Base-by-base conservation (phyloP, 2,113 vertebrate genomes). In the Oncorhynchus mykiss region DNA sequence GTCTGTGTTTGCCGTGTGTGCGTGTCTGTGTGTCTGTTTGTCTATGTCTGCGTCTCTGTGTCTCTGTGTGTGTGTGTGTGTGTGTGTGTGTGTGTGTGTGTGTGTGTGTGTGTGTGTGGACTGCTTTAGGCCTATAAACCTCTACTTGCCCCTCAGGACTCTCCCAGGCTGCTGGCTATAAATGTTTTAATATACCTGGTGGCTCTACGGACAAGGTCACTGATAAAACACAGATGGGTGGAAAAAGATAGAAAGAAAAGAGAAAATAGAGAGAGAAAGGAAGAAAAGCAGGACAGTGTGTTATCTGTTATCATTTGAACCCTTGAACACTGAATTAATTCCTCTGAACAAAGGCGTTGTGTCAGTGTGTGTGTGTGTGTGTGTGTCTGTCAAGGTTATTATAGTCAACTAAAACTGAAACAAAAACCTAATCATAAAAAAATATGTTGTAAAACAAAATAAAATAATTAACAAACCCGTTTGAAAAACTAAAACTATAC, bases 251-350 rank as follows among this genome's bases (percentile, higher is more conserved):
- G 31, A 6, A 31, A 31, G 29, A 31, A 31, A 31, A 31, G 4
- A 31, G 29, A 31, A 27, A 31, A 34, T 6, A 6, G 5, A 69
- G 71, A 24, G 20, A 51, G 49, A 27, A 16, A 74, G 31, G 31
- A 34, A 34, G 71, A 39, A 78, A 54, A 86, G 82, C 76, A 73
- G 81, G 76, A 73, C 27, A 71, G 82, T 31, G 73, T 66, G 78
- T 81, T 84, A 84, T 87, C 82, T 76, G 5, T 87, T 89, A 83
- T 89, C 75, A 85, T 88, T 87, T 91, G 85, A 88, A 85, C 87
- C 87, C 82, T 82, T 88, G 90, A 89, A 85, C 88, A 83, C 84
- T 78, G 73, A 87, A 91, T 73, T 84, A 83, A 86, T 88, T 88
- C 82, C 76, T 54, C 13, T 72, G 73, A 81, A 75, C 80, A 80